These are phyloP conservation scores for Oreohelix idahoensis DNA, from an alignment of 1,140 invertebrate species.

Conservation along the genomic window DNA sequence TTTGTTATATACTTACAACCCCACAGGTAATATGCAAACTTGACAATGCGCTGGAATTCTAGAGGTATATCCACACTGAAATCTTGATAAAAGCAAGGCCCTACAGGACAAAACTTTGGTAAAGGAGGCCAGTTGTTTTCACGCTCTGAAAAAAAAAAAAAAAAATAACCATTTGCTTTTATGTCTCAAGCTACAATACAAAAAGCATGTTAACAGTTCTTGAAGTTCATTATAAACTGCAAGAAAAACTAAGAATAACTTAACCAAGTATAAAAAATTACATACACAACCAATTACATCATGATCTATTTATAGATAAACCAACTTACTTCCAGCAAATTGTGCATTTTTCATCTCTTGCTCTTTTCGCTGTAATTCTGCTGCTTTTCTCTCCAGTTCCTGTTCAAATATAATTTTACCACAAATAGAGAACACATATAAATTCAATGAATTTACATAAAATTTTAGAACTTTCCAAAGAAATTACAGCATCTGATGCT, in stretches of 20 bases:
- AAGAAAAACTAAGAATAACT: too few relatives aligned
- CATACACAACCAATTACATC: not conserved
- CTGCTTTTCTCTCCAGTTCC: conserved; percentile 89
- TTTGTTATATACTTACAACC: conserved; percentile 84
- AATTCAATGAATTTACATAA: too few relatives aligned
- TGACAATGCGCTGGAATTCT: conserved; percentile 96
- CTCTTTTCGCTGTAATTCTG: conserved; percentile 80
- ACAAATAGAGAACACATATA: too few relatives aligned
- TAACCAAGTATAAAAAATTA: too few relatives aligned
- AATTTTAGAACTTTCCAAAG: too few relatives aligned
- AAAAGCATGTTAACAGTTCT: too few relatives aligned
- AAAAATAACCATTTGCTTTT: not conserved
- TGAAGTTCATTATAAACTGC: too few relatives aligned
- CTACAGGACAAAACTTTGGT: conserved; percentile 89
- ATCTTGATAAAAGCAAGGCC: conserved; percentile 99
- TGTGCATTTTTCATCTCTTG: conserved; percentile 78
- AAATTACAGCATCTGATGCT: too few relatives aligned
- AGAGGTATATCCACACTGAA: conserved; percentile 98
- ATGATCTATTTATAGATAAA: not conserved
- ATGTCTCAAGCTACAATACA: too few relatives aligned
- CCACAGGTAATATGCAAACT: conserved; percentile 96
- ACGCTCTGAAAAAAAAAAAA: conserved; percentile 76
- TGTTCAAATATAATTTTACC: conserved; percentile 34
- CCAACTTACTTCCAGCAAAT: conserved; percentile 76
- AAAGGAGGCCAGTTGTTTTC: conserved; percentile 99